These are phyloP conservation scores for Seira sanloemensis DNA, from an alignment of 2,888 invertebrate genomes.

Conservation along the genomic window DNA sequence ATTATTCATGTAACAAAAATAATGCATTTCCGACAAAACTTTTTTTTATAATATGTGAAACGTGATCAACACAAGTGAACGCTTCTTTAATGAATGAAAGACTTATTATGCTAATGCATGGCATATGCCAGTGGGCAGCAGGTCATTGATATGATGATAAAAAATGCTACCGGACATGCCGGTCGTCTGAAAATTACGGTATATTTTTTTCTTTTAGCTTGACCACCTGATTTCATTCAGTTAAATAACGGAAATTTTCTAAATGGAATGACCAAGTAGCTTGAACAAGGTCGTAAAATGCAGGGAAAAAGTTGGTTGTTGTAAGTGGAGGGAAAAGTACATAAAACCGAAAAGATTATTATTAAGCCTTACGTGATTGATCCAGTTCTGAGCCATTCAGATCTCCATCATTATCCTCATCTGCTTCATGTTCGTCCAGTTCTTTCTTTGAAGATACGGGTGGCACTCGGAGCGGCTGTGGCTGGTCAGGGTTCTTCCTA, in stretches of 20 bases:
- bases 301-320: background rate
- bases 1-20: background rate
- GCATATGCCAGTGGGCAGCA: background rate
- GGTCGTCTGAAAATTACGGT: background rate
- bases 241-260: slow-evolving; percentile 17
- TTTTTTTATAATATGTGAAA: background rate
- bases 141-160: background rate
- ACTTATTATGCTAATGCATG: background rate
- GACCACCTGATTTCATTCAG: slow-evolving; percentile 32
- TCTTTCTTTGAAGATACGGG: slow-evolving; percentile 29
- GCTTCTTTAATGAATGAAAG: slow-evolving; percentile 9
- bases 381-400: slow-evolving; percentile 30
- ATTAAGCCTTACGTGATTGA: slow-evolving; percentile 44
- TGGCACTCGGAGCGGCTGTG: background rate
- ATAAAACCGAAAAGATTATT: slow-evolving; percentile 4
- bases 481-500: slow-evolving; percentile 32
- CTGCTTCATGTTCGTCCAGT: background rate
- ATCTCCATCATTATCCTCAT: background rate
- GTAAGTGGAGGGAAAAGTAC: too few species aligned
- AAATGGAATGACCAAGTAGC: background rate
- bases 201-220: slow-evolving; percentile 26
- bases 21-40: too few species aligned
- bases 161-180: background rate
- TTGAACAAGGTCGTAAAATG: background rate
- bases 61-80: slow-evolving; percentile 13